A percentile compares a stretch with the other conserved stretches of the same genome.
Evolutionary conservation across 2,113 vertebrate genomes (phyloP).

Genomic region (Limnothrissa miodon): DNA sequence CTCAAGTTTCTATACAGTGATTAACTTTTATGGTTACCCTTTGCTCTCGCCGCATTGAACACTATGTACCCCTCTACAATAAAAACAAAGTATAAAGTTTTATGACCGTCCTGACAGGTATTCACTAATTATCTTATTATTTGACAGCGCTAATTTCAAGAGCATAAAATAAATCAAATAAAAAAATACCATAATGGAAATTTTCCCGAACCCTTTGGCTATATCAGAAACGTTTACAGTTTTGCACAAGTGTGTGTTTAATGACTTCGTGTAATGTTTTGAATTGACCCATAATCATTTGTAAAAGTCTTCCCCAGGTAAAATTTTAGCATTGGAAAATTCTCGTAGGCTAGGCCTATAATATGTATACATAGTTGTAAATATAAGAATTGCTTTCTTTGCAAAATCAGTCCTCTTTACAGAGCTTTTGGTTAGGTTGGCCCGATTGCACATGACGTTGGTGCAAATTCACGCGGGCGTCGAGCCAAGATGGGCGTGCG

Average conservation of each 20-base stretch:
- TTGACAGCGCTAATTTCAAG: slow-evolving; percentile 69
- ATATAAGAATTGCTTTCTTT: background rate
- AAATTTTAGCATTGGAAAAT: too few species aligned
- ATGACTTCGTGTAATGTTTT: too few species aligned
- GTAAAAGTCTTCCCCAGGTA: background rate
- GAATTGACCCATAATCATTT: background rate
- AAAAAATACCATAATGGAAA: slow-evolving; percentile 72
- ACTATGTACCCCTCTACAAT: slow-evolving; percentile 73
- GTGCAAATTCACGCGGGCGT: slow-evolving; percentile 42
- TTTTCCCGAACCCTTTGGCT: slow-evolving; percentile 58
- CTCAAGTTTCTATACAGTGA: slow-evolving; percentile 78
- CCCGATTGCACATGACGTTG: slow-evolving; percentile 58
- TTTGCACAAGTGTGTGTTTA: too few species aligned
- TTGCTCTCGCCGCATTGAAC: slow-evolving; percentile 73
- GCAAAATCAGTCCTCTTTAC: background rate
- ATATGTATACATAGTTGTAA: background rate
- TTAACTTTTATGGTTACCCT: slow-evolving; percentile 80
- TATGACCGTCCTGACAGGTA: slow-evolving; percentile 69
- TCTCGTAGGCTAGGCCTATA: background rate
- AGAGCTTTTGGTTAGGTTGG: slow-evolving; percentile 23
- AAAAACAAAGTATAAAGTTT: slow-evolving; percentile 81
- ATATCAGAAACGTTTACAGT: background rate
- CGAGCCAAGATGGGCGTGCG: slow-evolving; percentile 50
- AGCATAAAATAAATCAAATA: slow-evolving; percentile 64
- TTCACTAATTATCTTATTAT: slow-evolving; percentile 75